Evolutionary conservation across 2,113 vertebrate genomes (phyloP), one percentile per base, ranked within the genome.

Genomic region (Mus pahari): DNA sequence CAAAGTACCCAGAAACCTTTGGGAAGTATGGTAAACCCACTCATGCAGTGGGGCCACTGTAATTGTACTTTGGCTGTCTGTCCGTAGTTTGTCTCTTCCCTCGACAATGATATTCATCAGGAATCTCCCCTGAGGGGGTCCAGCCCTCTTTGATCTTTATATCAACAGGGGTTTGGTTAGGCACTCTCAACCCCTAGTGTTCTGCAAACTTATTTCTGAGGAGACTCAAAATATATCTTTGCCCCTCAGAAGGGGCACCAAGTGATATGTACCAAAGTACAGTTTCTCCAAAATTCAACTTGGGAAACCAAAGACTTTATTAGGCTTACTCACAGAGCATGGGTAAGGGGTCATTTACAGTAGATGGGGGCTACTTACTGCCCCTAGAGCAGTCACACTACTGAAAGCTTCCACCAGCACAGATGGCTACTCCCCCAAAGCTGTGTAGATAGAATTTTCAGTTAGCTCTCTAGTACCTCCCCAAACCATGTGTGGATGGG

Each of bases 1-100:
- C 31, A 74, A 86, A 90, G 79, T 71, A 68, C 70, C 53, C 36
- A 90, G 77, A 92, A 75, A 89, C 68, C 68, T 89, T 78, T 39
- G 58, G 48, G 58, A 81, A 75, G 79, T 36, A n/a, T n/a, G 55
- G 60, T 24, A 94, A 92, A 94, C 12, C 31, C 36, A 48, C 93
- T 93, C 74, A 42, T 83, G 53, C 19, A 66, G 0, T 50, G 55
- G 87, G 62, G 45, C 75, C 92, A 39, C 45, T 82, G 16, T 28
- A 60, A 68, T 78, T 50, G 78, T n/a, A 36, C 48, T 82, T 2
- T 86, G n/a, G 42, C 89, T 55, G 28, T 31, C 58, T 16, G 19
- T 33, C 55, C 81, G 73, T 53, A 70, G 60, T 68, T 64, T 82
- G 79, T 16, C 73, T 86, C 39, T 73, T 81, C 50, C 28, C 31